Evolutionary conservation across 1,140 invertebrate species (phyloP).

Genomic region (Whitmania pigra): DNA sequence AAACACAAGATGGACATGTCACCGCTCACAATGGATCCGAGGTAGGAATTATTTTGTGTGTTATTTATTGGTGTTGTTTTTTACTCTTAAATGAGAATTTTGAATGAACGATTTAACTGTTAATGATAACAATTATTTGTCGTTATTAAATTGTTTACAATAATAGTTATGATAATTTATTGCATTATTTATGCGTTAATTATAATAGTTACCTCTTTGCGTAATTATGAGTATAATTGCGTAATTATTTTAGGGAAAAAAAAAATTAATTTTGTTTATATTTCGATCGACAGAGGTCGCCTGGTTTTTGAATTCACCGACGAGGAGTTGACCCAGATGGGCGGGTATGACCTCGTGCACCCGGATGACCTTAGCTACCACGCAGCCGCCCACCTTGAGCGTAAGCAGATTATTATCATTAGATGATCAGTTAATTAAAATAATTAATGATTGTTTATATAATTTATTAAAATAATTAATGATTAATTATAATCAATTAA

Average conservation of each 20-base stretch:
- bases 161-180: constrained; percentile 11
- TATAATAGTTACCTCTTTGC: too few relatives aligned
- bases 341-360: constrained; percentile 91
- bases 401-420: constrained; percentile 53
- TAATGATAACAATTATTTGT: too few relatives aligned
- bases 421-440: not conserved
- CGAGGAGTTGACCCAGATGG: constrained; percentile 74
- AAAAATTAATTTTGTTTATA: too few relatives aligned
- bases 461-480: too few relatives aligned
- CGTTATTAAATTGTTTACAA: too few relatives aligned
- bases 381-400: constrained; percentile 94
- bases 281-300: constrained; percentile 59
- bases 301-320: constrained; percentile 85
- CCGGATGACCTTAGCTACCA: constrained; percentile 92
- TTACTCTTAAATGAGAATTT: too few relatives aligned
- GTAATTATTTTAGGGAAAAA: too few relatives aligned
- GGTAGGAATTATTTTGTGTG: too few relatives aligned
- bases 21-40: constrained; percentile 90
- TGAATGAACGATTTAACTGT: too few relatives aligned
- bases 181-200: not conserved
- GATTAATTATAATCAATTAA: too few relatives aligned
- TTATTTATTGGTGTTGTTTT: not conserved
- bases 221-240: too few relatives aligned
- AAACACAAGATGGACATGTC: constrained; percentile 94
- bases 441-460: too few relatives aligned